Base-by-base conservation (phyloP, 2,888 invertebrate genomes). In the Lasioglossum figueresi region DNA sequence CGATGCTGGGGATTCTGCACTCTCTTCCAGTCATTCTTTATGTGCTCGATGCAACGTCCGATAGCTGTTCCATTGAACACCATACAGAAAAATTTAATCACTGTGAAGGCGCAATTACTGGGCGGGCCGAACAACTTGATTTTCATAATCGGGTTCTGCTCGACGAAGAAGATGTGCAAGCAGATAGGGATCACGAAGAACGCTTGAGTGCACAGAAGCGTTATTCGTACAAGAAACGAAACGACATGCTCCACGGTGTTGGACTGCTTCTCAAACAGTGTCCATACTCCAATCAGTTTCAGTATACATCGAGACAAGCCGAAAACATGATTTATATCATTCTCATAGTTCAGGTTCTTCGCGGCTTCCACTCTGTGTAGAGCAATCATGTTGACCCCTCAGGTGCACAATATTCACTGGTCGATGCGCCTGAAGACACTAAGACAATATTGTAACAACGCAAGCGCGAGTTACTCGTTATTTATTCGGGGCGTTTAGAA, bases 21-120 rank as follows among this genome's bases (percentile, higher is more conserved):
- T 3, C 34, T 70, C 31, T 70, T 88, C 92, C 92, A 92, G 72
- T 92, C 92, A 1, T 76, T 75, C 45, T 91, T 84, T 14, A 92
- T 80, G 19, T 90, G 87, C 31, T 89, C 81, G 4, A 92, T 34
- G 79, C 92, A 92, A 31, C 74, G 79, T 0, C 80, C 71, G 34
- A 92, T 84, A 0, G 81, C 76, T 0, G 74, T 43, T 23, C 88
- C 80, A 59, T 85, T 86, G 14, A 73, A 23, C 0, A 84, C 79
- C 10, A 92, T 73, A 34, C 86, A 88, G 10, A 59, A 80, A 71
- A 88, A 92, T 75, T 92, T 92, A 2, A 76, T 79, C 8, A 90
- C 80, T 0, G 88, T 86, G 75, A 31, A 52, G 4, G 88, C 31
- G 31, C 90, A 89, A 43, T 63, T 73, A 14, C 56, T 45, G 4